Percentiles rank a stretch among this genome's conserved stretches.
Evolutionary conservation across 2,797 vertebrate genomes (phyloP).

Genomic region (Synaphobranchus kaupii): DNA sequence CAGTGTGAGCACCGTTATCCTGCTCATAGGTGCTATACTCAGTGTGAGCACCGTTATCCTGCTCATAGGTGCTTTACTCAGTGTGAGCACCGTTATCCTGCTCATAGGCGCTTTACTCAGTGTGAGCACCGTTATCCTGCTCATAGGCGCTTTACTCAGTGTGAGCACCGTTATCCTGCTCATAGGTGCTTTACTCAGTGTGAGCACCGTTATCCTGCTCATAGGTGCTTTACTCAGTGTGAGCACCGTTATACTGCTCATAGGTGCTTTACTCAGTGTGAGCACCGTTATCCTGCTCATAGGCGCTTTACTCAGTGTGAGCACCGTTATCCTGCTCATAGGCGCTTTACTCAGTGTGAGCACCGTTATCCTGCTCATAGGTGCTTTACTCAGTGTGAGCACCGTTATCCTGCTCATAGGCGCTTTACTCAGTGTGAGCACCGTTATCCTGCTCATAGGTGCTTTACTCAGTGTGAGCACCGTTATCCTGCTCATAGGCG

Average conservation of each 20-base stretch:
- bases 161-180: neutral
- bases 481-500: neutral
- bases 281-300: no score
- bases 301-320: neutral
- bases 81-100: neutral
- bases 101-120: neutral
- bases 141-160: neutral
- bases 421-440: no score
- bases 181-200: neutral
- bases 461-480: neutral
- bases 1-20: neutral
- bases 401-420: neutral
- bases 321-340: neutral
- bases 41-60: no score
- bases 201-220: no score
- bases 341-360: neutral
- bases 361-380: no score
- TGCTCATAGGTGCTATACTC: neutral
- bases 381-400: neutral
- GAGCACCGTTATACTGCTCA: neutral
- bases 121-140: no score
- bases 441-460: no score
- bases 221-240: neutral
- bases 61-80: neutral
- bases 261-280: neutral